Evolutionary conservation across 2,797 vertebrate species (phyloP).

Genomic region (Lates japonicus): DNA sequence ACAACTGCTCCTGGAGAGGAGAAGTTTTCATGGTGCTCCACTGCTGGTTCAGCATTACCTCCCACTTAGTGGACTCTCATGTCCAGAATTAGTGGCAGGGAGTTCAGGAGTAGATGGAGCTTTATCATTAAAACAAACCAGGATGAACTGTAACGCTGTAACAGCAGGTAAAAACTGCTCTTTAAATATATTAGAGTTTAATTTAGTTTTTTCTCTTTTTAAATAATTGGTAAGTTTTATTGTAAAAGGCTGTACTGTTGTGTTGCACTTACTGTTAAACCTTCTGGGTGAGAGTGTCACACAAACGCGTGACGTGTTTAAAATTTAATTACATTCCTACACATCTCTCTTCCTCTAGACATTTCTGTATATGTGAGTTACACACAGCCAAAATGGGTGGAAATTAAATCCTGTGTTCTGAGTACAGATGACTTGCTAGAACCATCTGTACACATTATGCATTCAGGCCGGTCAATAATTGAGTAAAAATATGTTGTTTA

Average conservation of each 20-base stretch:
- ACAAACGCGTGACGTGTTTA: constrained; percentile 4
- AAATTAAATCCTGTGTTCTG: constrained; percentile 22
- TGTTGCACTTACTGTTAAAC: neutral
- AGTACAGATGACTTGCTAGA: constrained; percentile 33
- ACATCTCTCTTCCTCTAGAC: constrained; percentile 5
- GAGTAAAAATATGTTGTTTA: constrained; percentile 69
- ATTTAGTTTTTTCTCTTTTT: no score
- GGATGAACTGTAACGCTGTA: no score
- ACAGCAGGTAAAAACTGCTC: neutral
- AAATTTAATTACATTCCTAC: constrained; percentile 16
- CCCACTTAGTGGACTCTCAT: neutral
- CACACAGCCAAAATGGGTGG: neutral
- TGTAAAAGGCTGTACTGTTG: neutral
- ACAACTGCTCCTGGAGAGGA: constrained; percentile 53
- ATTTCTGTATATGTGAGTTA: neutral
- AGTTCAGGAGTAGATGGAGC: neutral
- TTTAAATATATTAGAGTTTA: neutral
- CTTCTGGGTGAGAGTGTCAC: constrained; percentile 4
- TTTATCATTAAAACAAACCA: neutral
- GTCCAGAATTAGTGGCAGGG: neutral
- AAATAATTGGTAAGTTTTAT: neutral
- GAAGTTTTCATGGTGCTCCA: constrained; percentile 5
- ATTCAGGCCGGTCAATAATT: constrained; percentile 79
- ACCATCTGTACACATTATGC: constrained; percentile 72
- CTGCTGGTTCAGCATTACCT: constrained; percentile 19